phyloP scores from a whole-genome alignment of 2,888 invertebrate species.

The Andrena hattorfiana region DNA sequence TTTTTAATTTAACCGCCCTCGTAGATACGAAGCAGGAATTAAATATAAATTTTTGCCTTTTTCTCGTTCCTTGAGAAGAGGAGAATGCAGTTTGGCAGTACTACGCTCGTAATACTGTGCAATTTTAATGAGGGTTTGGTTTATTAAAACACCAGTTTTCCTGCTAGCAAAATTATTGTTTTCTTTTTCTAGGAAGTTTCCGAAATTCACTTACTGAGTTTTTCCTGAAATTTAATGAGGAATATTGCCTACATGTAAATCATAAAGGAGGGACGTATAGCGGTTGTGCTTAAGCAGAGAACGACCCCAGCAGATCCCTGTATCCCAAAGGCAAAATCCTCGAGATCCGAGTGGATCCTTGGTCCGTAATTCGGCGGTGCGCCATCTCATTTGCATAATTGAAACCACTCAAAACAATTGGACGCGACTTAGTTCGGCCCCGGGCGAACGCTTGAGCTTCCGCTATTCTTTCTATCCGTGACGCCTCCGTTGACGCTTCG shows the following conservation, averaged over 20 bases:
- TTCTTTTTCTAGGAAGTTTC: background rate
- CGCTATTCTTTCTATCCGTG: slow-evolving; percentile 59
- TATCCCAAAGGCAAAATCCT: slow-evolving; percentile 67
- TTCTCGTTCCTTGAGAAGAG: background rate
- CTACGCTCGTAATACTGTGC: background rate
- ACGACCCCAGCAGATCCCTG: slow-evolving; percentile 2
- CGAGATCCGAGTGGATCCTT: slow-evolving; percentile 64
- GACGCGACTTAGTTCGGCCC: slow-evolving; percentile 72
- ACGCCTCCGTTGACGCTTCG: slow-evolving; percentile 40
- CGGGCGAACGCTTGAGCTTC: slow-evolving; percentile 47
- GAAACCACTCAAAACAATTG: slow-evolving; percentile 81
- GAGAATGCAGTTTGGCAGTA: background rate
- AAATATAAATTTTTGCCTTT: slow-evolving; percentile 57
- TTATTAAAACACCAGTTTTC: background rate
- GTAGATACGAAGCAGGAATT: slow-evolving; percentile 48
- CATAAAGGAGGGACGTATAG: background rate
- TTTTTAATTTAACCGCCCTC: slow-evolving; percentile 64
- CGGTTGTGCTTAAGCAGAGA: background rate
- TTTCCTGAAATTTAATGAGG: too few species aligned
- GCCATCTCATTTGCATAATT: slow-evolving; percentile 80
- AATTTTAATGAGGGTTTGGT: background rate
- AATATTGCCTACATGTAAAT: background rate
- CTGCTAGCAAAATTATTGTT: background rate
- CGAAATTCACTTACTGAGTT: too few species aligned
- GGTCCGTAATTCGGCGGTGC: slow-evolving; percentile 69